Conservation (phyloP, 2,113 vertebrate genomes). For the Upupa epops region DNA sequence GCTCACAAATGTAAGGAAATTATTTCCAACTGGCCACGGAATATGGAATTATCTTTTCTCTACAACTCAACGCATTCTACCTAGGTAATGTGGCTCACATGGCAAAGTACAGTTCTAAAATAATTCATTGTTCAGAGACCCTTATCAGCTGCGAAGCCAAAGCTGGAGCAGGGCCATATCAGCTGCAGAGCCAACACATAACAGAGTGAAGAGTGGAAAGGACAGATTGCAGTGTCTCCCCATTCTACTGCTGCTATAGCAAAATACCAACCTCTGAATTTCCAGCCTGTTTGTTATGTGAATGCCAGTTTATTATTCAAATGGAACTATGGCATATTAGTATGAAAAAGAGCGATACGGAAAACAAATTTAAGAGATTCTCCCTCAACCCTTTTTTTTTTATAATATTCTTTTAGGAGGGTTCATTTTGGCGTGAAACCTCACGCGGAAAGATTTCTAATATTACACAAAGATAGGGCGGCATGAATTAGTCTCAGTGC, state of each 20-base stretch:
- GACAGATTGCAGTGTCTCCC: slow-evolving; percentile 9
- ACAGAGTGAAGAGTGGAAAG: slow-evolving; percentile 5
- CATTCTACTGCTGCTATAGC: neutral
- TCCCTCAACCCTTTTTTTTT: neutral
- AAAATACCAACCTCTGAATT: slow-evolving; percentile 20
- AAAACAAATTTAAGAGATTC: neutral
- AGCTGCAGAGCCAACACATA: slow-evolving; percentile 20
- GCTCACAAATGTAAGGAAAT: slow-evolving; percentile 22
- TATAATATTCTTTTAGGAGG: neutral
- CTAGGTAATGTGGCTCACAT: slow-evolving; percentile 1
- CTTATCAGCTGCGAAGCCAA: slow-evolving; percentile 43
- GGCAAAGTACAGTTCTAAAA: slow-evolving; percentile 13
- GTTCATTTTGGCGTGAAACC: neutral
- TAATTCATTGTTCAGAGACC: slow-evolving; percentile 37
- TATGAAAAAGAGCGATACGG: neutral
- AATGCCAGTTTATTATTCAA: slow-evolving; percentile 25
- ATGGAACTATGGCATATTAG: neutral
- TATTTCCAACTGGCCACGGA: slow-evolving; percentile 26
- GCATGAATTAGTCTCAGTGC: neutral
- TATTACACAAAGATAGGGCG: neutral
- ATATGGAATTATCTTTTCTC: slow-evolving; percentile 1
- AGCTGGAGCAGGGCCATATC: slow-evolving; percentile 24
- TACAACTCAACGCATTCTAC: neutral
- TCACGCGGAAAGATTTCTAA: neutral
- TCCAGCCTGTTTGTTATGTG: neutral